Evolutionary conservation across 1,140 invertebrate genomes (phyloP).

Genomic region (Drosophila neocordata): DNA sequence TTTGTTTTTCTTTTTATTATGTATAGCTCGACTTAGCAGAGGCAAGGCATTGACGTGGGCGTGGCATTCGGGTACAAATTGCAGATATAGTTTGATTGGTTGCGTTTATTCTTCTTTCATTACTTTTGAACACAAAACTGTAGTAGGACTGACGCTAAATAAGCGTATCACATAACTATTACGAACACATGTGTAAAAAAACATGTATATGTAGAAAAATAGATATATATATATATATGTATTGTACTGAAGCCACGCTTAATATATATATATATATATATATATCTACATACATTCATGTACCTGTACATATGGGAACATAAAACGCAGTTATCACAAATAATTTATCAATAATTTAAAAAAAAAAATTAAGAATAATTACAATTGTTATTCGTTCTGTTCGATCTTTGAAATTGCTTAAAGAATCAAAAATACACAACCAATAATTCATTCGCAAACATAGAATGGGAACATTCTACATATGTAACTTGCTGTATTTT

Average conservation of each 20-base stretch:
- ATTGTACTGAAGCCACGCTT: conserved; percentile 9
- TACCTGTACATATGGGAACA: conserved; percentile 40
- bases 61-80: conserved; percentile 1
- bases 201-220: conserved; percentile 10
- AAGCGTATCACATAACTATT: conserved; percentile 4
- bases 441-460: conserved; percentile 42
- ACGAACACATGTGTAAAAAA: conserved; percentile 11
- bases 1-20: conserved; percentile 8
- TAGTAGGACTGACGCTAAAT: conserved; percentile 1
- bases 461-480: too few relatives aligned
- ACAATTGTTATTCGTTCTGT: conserved; percentile 30
- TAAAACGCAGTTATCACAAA: conserved; percentile 71
- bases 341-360: conserved; percentile 70
- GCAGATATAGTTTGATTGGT: not conserved
- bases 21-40: not conserved
- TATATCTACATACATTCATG: conserved; percentile 32
- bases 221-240: conserved; percentile 13
- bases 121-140: conserved; percentile 20
- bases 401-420: conserved; percentile 37
- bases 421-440: conserved; percentile 51
- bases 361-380: conserved; percentile 33
- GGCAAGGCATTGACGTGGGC: conserved; percentile 4
- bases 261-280: conserved; percentile 17
- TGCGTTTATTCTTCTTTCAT: conserved; percentile 12
- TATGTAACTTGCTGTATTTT: conserved; percentile 10